Base-by-base conservation (phyloP, 2,113 vertebrate genomes). In the Notiomystis cincta region DNA sequence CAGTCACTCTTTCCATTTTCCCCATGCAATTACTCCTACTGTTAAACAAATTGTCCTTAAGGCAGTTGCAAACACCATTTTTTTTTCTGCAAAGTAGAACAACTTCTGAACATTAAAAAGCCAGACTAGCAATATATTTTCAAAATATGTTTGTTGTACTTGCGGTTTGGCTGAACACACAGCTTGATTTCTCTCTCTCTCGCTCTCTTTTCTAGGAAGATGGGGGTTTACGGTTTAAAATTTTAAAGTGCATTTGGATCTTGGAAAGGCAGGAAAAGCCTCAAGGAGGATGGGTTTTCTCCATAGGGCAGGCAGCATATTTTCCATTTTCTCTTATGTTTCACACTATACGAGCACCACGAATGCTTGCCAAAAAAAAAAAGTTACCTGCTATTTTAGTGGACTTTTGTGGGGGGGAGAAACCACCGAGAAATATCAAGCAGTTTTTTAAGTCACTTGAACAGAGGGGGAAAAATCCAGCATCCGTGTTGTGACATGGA, bases 1-100 rank as follows among this genome's bases (percentile, higher is more conserved):
- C 97, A 98, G 98, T 99, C 99, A 99, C 98, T 99, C 98, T 99
- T 99, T 99, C 99, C 99, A 98, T 98, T 97, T 98, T 98, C 98
- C 98, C 98, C 98, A 97, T 98, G 98, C 98, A 98, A 99, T 98
- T 98, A 98, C 98, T 98, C 98, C 98, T 98, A 98, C 98, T 98
- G 98, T 98, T 98, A 99, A 98, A 99, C 98, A 99, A 99, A 99
- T 98, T 98, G 98, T 98, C 97, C 97, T 95, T 92, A 98, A 98
- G 98, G 97, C 97, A 97, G 97, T 97, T 97, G 92, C 98, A 97
- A 98, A 97, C 97, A 98, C 97, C 96, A 89, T 97, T 97, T 96
- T 93, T 84, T 95, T 96, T 71, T 25, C 66, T 96, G 82, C 94
- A 96, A 97, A 98, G 97, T 22, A 96, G 94, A 97, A 98, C 96